Percentiles rank a stretch among this genome's conserved stretches.
Evolutionary conservation across 2,113 vertebrate species (phyloP).

Genomic region (Epinephelus lanceolatus): DNA sequence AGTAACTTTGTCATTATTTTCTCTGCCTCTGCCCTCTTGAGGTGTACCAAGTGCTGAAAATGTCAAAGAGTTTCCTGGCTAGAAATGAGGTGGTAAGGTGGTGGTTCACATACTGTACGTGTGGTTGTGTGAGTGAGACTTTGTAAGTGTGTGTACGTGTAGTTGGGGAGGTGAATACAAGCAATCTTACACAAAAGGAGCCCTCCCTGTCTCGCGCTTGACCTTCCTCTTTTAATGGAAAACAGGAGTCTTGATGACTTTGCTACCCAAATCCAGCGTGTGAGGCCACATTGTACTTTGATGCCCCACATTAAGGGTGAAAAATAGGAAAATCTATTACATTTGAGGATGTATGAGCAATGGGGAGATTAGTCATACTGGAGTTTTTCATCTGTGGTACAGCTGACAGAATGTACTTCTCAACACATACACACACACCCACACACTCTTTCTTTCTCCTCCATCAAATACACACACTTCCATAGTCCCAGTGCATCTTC

Average conservation of each 20-base stretch:
- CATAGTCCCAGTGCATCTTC: not conserved
- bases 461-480: not conserved
- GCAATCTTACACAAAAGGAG: not conserved
- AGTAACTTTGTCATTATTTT: too few relatives aligned
- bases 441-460: not conserved
- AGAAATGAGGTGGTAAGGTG: not conserved
- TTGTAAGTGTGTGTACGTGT: not conserved
- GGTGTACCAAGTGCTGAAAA: conserved; percentile 5
- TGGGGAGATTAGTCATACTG: rapidly evolving
- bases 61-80: not conserved
- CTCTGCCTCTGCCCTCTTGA: not conserved
- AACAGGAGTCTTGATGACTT: conserved; percentile 12
- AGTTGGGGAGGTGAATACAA: not conserved
- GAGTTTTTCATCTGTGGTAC: conserved; percentile 11
- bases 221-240: conserved; percentile 35
- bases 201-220: not conserved
- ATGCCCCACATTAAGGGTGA: not conserved
- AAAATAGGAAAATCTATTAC: conserved; percentile 4
- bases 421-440: not conserved
- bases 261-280: not conserved
- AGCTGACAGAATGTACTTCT: not conserved
- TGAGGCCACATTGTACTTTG: not conserved
- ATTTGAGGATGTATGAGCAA: conserved; percentile 14
- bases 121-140: not conserved
- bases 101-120: not conserved